Base-by-base conservation (phyloP, 2,888 invertebrate genomes). In the Hypomecis punctinalis region DNA sequence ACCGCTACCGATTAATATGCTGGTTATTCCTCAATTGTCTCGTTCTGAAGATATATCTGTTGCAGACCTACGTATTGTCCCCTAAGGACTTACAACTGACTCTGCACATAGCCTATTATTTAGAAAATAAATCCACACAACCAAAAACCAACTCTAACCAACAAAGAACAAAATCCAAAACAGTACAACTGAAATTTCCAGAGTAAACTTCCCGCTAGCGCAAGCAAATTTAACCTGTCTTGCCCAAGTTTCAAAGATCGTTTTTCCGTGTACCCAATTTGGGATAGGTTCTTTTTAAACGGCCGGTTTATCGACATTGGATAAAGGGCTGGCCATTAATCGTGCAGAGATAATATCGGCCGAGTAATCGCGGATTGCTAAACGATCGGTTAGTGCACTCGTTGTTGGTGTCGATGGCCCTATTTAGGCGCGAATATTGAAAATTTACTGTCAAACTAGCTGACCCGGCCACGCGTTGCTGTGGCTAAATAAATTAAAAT, bases 241-340 rank as follows among this genome's bases (percentile, higher is more conserved):
- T 0, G 0, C 0, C 0, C 0, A 6, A 0, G 0, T 0, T 0
- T 6, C 77, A 80, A 55, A 60, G 77, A 74, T 48, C 5, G 48
- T 39, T 74, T 74, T 85, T 3, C 62, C 0, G 40, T 77, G 71
- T 11, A 64, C 36, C 7, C 9, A 13, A n/a, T 33, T 55, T 54
- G 63, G 63, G 71, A 78, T 82, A 74, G 60, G 75, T 64, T 77
- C 76, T 86, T 85, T 76, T 59, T 71, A 67, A 56, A 55, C 60
- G 71, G 66, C 60, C 61, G 68, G 74, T 74, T 52, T 81, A 83
- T 86, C 86, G 88, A 86, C 88, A 83, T 87, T 86, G 89, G 89
- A 89, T 90, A 90, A 88, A 90, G 88, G 89, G 88, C 83, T 79
- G 71, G 75, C 83, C 88, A 91, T 91, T 90, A 90, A 90, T 90